Evolutionary conservation across 2,113 vertebrate genomes (phyloP), one percentile per base, ranked within the genome.

Genomic region (Nibea coibor): DNA sequence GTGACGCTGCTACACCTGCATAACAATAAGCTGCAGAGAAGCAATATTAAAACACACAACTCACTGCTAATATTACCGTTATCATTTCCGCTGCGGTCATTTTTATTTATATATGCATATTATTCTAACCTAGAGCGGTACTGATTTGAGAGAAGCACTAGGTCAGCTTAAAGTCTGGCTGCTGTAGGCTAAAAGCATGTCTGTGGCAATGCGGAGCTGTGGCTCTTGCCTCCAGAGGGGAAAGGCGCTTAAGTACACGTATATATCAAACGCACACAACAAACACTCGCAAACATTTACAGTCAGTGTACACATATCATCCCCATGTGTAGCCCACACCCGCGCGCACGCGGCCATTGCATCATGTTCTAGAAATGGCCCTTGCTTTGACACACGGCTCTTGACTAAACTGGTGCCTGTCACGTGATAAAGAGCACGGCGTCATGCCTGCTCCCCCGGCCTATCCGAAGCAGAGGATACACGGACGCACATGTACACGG

Each of bases 311-410:
- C 66, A 68, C 58, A n/a, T 42, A 72, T 82, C 57, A 10, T 43
- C 56, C 53, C 39, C 26, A 17, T 42, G 62, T 39, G 65, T 57
- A 69, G 48, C 54, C 22, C 77, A 54, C 74, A 19, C 69, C 5
- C 1, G 31, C 31, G n/a, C 61, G 10, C 72, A 10, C 50, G 65
- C 67, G 83, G 45, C 48, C 76, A 66, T 91, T 91, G 88, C 90
- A 86, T 93, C 93, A 93, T 75, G 48, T 80, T 87, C 82, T 85
- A 86, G 84, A 93, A 93, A 93, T 48, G 72, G 88, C 88, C 83
- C 73, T 77, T 61, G 80, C 82, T 84, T 70, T 64, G 67, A 83
- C 80, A 76, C 59, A 76, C 70, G 35, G 80, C 75, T 78, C 89
- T 83, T 69, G 75, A 76, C 80, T 79, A 74, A 86, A 86, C 81